Percentiles rank a stretch among this genome's conserved stretches.
Conservation (phyloP, 2,888 invertebrate genomes). For the Cecidostiba fungosa region DNA sequence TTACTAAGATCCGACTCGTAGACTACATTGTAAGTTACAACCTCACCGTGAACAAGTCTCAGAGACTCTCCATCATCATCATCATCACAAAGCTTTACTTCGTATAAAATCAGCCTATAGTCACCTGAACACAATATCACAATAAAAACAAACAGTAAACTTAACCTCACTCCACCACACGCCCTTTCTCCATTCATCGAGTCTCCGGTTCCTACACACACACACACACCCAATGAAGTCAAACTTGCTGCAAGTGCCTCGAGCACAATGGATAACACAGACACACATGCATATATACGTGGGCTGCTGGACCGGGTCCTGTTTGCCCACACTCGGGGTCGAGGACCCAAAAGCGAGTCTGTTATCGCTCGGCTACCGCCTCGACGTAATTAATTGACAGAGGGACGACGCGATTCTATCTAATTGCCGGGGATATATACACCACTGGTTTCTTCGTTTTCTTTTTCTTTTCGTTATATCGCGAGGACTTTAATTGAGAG, state of each 20-base stretch:
- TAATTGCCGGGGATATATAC: neutral
- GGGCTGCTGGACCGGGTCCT: constrained; percentile 3
- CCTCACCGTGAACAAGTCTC: too few relatives aligned
- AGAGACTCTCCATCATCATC: too few relatives aligned
- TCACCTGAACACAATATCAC: neutral
- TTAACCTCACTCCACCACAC: neutral
- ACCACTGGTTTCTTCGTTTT: neutral
- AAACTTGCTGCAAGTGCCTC: constrained; percentile 8
- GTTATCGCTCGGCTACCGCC: neutral
- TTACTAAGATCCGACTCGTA: neutral
- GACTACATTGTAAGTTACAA: too few relatives aligned
- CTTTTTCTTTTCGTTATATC: neutral
- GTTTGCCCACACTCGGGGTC: constrained; percentile 20
- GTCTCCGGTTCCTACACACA: neutral
- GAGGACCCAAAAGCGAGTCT: constrained; percentile 19
- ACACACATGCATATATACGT: neutral
- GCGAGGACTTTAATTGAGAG: neutral
- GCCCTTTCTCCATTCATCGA: constrained; percentile 1
- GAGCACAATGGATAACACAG: neutral
- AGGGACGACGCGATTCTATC: constrained; percentile 17
- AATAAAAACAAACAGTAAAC: neutral
- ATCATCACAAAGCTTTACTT: too few relatives aligned
- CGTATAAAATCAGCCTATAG: neutral
- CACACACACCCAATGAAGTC: neutral
- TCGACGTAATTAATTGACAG: neutral